Conservation (phyloP, 2,113 vertebrate species). For the Spilogale gracilis region DNA sequence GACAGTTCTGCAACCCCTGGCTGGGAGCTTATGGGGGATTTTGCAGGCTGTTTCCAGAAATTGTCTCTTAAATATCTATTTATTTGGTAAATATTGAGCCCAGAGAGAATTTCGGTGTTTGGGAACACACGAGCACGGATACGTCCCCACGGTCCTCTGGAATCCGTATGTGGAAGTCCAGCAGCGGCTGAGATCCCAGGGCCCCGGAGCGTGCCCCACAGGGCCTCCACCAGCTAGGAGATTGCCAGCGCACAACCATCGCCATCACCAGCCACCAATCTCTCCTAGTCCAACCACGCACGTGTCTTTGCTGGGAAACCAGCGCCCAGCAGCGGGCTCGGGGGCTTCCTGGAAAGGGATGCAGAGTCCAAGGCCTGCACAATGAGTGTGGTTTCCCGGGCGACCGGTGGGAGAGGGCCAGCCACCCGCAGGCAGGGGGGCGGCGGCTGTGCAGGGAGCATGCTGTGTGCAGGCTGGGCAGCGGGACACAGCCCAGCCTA, state of each 20-base stretch:
- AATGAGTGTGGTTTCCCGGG: not conserved
- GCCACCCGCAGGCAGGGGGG: not conserved
- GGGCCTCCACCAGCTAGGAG: not conserved
- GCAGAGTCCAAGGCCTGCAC: rapidly evolving
- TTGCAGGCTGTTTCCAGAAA: not conserved
- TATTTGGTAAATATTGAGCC: too few relatives aligned
- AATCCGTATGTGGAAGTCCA: too few relatives aligned
- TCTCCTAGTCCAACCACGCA: not conserved
- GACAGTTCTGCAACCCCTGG: rapidly evolving
- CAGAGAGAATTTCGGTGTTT: not conserved
- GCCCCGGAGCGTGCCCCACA: not conserved
- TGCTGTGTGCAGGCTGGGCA: not conserved
- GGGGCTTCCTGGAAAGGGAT: not conserved
- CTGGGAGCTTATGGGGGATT: rapidly evolving
- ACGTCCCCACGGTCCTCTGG: rapidly evolving
- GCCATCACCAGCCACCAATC: rapidly evolving
- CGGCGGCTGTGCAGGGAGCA: rapidly evolving
- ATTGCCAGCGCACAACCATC: rapidly evolving
- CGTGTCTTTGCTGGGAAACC: not conserved
- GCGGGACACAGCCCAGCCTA: rapidly evolving
- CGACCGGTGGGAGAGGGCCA: too few relatives aligned
- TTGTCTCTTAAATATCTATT: not conserved
- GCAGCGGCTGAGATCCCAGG: not conserved
- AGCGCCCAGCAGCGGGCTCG: rapidly evolving
- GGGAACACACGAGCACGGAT: not conserved